A percentile compares a stretch with the other conserved stretches of the same genome.
Evolutionary conservation across 2,888 invertebrate species (phyloP).

Genomic region (Orthosia incerta): DNA sequence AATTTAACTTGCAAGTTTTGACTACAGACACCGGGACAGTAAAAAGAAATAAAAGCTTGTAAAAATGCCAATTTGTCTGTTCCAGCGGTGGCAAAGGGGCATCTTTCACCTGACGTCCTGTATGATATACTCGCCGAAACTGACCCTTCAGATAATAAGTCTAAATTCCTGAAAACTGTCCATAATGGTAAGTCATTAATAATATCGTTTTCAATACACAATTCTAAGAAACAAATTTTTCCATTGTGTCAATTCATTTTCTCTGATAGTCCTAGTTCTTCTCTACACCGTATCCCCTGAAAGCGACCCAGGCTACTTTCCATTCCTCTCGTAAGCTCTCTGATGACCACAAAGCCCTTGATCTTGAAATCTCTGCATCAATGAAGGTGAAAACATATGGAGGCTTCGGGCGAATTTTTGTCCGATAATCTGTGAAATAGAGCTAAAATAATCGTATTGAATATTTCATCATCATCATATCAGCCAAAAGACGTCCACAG

Average conservation of each 20-base stretch:
- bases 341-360: neutral
- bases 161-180: slow-evolving; percentile 33
- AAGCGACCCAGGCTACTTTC: too few relatives aligned
- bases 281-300: too few relatives aligned
- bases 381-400: too few relatives aligned
- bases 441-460: neutral
- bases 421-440: neutral
- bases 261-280: too few relatives aligned
- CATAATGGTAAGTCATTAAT: slow-evolving; percentile 16
- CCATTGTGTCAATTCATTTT: too few relatives aligned
- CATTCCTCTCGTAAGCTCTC: neutral
- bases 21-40: too few relatives aligned
- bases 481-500: too few relatives aligned
- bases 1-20: too few relatives aligned
- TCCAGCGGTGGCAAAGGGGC: slow-evolving; percentile 36
- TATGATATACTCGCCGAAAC: slow-evolving; percentile 7
- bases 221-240: neutral
- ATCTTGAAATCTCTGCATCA: neutral
- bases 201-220: neutral
- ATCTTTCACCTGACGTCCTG: slow-evolving; percentile 39
- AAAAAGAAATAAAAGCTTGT: too few relatives aligned
- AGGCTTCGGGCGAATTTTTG: too few relatives aligned
- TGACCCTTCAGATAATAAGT: slow-evolving; percentile 14
- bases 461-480: too few relatives aligned
- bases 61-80: neutral